Evolutionary conservation across 2,888 invertebrate species (phyloP), one percentile per base, ranked within the genome.

Genomic region (Nasonia oneida): DNA sequence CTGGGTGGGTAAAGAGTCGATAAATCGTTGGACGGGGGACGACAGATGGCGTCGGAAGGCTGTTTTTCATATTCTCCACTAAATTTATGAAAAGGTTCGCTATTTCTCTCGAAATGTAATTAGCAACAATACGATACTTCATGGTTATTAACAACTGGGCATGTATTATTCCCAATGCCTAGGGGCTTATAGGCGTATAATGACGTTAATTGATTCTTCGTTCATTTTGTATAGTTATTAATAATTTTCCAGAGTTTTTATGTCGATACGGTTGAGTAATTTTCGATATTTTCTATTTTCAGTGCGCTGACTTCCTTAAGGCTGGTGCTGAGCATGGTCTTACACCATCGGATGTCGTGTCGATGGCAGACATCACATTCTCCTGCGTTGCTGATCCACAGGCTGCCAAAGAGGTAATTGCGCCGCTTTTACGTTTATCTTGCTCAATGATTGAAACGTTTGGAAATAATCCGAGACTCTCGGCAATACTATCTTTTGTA

Each of bases 351-450:
- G 99, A 99, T 91, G 98, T 99, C 14, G 97, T 99, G 29, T 96
- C 96, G 89, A 96, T 96, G 81, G 97, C 98, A 0, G 99, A 99
- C 93, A 97, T 99, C 89, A 98, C 98, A 80, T 99, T 99, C 94
- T 98, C 97, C 14, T 99, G 99, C 93, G 98, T 99, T 18, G 96
- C 98, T 0, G 98, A 99, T 94, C 98, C 98, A 3, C 96, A 97
- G 91, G 98, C 98, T 83, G 98, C 98, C 83, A 98, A 98, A 95
- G 98, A 98, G 94, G 98, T 98, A 94, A 95, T 95, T 94, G 57
- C 53, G 33, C 8, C 29, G 18, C 70, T 67, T 75, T 53, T 67
- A 15, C 39, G 18, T 18, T 53, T 57, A 1, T 57, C 18, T 15
- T 18, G 57, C n/a, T 18, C 18, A 2, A 42, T 10, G 10, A 42